Evolutionary conservation across 2,113 vertebrate species (phyloP).

Genomic region (Paracanthobrama guichenoti): DNA sequence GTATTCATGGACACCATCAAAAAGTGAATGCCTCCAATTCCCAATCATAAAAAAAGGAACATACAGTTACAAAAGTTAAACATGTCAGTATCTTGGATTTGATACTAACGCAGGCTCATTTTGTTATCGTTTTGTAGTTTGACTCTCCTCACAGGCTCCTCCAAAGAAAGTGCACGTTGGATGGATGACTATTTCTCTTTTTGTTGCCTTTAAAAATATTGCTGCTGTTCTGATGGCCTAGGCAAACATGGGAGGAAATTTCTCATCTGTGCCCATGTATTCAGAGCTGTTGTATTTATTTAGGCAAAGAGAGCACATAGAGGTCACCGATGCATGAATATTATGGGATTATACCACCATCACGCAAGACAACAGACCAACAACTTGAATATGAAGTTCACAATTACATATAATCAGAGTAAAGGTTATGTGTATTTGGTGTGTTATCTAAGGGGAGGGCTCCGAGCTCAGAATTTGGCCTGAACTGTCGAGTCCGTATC

Average conservation of each 20-base stretch:
- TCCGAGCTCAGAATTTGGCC: too few species aligned
- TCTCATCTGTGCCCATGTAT: not conserved
- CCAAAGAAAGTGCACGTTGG: not conserved
- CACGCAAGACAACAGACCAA: not conserved
- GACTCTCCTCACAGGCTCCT: not conserved
- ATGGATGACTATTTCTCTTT: not conserved
- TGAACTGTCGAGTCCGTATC: too few species aligned
- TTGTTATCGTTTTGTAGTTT: not conserved
- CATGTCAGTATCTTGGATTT: not conserved
- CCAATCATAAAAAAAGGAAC: not conserved
- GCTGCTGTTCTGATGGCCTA: slow-evolving; percentile 13
- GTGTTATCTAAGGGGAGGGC: too few species aligned
- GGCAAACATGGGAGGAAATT: not conserved
- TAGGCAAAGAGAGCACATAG: not conserved
- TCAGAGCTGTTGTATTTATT: not conserved
- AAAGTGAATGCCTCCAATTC: not conserved
- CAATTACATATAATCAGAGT: too few species aligned
- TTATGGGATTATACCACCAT: not conserved
- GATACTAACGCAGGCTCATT: not conserved
- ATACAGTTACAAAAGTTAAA: not conserved
- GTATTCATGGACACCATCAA: not conserved
- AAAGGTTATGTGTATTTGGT: too few species aligned
- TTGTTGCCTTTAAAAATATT: not conserved
- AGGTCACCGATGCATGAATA: not conserved
- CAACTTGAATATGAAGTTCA: not conserved